Evolutionary conservation across 2,888 invertebrate genomes (phyloP).

Genomic region (Drosophila meridiana): DNA sequence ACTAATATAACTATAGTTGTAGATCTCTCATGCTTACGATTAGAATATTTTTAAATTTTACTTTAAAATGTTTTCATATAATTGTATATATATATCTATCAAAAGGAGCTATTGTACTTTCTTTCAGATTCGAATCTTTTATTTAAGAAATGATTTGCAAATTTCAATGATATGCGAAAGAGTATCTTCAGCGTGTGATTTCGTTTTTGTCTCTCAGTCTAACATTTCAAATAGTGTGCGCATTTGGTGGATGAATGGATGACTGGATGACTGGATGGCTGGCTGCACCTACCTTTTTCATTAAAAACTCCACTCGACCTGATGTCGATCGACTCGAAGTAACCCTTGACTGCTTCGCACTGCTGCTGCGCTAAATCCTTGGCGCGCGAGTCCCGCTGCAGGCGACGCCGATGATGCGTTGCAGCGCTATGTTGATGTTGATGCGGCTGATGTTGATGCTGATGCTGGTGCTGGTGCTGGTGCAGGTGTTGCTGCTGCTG

Average conservation of each 20-base stretch:
- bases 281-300: slow-evolving; percentile 79
- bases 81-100: no score
- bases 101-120: no score
- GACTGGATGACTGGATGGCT: not conserved
- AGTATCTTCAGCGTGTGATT: not conserved
- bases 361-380: slow-evolving; percentile 72
- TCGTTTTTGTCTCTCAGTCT: not conserved
- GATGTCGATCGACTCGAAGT: slow-evolving; percentile 84
- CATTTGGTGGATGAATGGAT: slow-evolving; percentile 1
- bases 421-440: slow-evolving; percentile 68
- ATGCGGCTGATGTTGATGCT: slow-evolving; percentile 44
- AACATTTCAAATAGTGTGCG: not conserved
- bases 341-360: slow-evolving; percentile 80
- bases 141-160: no score
- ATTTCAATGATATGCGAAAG: not conserved
- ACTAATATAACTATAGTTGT: no score
- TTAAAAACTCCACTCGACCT: slow-evolving; percentile 80
- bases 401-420: slow-evolving; percentile 75
- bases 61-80: no score
- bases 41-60: no score
- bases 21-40: no score
- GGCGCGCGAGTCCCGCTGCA: slow-evolving; percentile 79
- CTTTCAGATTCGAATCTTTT: no score
- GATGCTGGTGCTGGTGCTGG: slow-evolving; percentile 24
- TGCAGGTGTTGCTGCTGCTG: slow-evolving; percentile 32